phyloP scores from a whole-genome alignment of 2,888 invertebrate genomes.

The Empis livida region DNA sequence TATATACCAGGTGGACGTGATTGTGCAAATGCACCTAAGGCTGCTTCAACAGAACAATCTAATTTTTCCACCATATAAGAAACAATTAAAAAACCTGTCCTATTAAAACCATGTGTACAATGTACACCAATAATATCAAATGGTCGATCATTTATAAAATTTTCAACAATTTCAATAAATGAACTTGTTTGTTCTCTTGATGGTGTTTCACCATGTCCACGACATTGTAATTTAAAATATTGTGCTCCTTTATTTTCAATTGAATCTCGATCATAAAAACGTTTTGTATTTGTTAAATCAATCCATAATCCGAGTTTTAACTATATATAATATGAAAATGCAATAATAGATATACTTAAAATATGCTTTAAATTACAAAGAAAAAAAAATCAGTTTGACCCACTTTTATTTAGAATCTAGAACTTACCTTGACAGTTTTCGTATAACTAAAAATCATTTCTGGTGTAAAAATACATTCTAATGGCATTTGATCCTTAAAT shows the following conservation, averaged over 20 bases:
- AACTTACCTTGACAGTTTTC: constrained; percentile 58
- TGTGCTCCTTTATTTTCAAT: constrained; percentile 63
- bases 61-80: constrained; percentile 79
- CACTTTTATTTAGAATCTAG: not conserved
- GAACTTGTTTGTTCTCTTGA: constrained; percentile 64
- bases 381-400: not conserved
- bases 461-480: constrained; percentile 70
- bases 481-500: constrained; percentile 76
- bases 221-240: constrained; percentile 80
- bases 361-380: too few species aligned
- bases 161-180: constrained; percentile 71
- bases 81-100: constrained; percentile 85
- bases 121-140: constrained; percentile 62
- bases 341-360: constrained; percentile 2
- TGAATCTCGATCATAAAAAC: constrained; percentile 79
- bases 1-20: constrained; percentile 88
- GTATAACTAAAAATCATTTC: constrained; percentile 74
- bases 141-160: constrained; percentile 69
- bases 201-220: constrained; percentile 90
- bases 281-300: constrained; percentile 86
- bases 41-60: constrained; percentile 75
- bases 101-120: constrained; percentile 96
- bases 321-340: constrained; percentile 36
- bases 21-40: constrained; percentile 59
- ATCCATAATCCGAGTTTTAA: constrained; percentile 88